Evolutionary conservation across 2,888 invertebrate genomes (phyloP).

Genomic region (Hololepta plana): DNA sequence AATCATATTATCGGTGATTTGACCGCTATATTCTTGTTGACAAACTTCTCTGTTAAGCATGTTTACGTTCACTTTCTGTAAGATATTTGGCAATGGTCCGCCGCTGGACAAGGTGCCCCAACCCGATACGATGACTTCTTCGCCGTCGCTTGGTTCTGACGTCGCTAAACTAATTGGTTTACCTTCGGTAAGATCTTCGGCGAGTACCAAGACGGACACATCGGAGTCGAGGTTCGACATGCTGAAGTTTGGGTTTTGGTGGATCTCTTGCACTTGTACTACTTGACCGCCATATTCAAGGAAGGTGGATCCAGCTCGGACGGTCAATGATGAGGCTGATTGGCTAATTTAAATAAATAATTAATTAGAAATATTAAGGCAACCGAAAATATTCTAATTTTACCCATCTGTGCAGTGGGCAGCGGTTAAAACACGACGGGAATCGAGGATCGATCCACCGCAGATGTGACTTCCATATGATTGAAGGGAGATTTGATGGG

Average conservation of each 20-base stretch:
- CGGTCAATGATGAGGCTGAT: too few relatives aligned
- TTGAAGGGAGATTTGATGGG: constrained; percentile 7
- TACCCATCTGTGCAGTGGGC: constrained; percentile 1
- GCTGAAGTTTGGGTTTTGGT: constrained; percentile 6
- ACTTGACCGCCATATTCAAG: constrained; percentile 7
- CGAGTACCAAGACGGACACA: constrained; percentile 7
- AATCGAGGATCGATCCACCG: background rate
- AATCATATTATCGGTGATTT: too few relatives aligned
- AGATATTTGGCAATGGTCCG: constrained; percentile 4
- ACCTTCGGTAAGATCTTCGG: constrained; percentile 3
- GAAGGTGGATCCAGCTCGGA: constrained; percentile 7
- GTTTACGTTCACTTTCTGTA: constrained; percentile 2
- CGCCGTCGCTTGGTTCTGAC: constrained; percentile 1
- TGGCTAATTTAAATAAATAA: too few relatives aligned
- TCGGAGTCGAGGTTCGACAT: constrained; percentile 5
- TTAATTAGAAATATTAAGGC: too few relatives aligned
- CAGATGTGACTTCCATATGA: constrained; percentile 1
- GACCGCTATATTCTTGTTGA: constrained; percentile 21
- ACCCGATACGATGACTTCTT: background rate
- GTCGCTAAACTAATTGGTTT: constrained; percentile 4
- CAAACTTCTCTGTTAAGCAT: background rate
- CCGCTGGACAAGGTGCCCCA: constrained; percentile 7
- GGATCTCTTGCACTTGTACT: constrained; percentile 4
- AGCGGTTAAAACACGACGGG: background rate
- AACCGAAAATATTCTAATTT: too few relatives aligned